A percentile compares a stretch with the other conserved stretches of the same genome.
phyloP scores from a whole-genome alignment of 2,888 invertebrate genomes.

The Philopedon plagiatum region DNA sequence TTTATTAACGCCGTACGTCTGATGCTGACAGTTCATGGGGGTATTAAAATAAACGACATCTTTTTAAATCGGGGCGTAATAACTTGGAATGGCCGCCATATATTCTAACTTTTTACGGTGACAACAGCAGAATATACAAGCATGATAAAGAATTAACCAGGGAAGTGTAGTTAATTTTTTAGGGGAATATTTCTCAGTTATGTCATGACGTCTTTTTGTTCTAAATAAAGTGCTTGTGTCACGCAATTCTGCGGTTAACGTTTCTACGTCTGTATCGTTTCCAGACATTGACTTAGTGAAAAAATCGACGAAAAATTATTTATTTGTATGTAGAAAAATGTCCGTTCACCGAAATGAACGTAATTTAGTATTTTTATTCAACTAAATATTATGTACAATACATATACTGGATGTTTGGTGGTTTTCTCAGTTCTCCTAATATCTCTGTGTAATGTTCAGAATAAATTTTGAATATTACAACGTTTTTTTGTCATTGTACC shows the following conservation, averaged over 20 bases:
- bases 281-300: neutral
- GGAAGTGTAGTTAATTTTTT: constrained; percentile 11
- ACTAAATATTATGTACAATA: too few species aligned
- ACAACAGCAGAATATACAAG: constrained; percentile 16
- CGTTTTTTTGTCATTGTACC: too few species aligned
- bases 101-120: constrained; percentile 20
- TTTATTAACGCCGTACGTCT: neutral
- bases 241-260: constrained; percentile 10
- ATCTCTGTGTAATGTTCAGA: too few species aligned
- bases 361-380: too few species aligned
- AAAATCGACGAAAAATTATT: too few species aligned
- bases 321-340: too few species aligned
- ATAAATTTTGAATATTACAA: too few species aligned
- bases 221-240: constrained; percentile 10
- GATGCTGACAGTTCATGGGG: constrained; percentile 21
- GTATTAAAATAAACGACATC: constrained; percentile 30
- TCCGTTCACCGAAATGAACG: too few species aligned
- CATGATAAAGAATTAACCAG: constrained; percentile 12
- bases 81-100: constrained; percentile 27
- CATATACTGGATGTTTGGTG: too few species aligned
- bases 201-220: constrained; percentile 16
- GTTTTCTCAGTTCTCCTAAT: too few species aligned
- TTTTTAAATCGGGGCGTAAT: constrained; percentile 26
- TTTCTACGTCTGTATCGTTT: constrained; percentile 5
- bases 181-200: constrained; percentile 4